Conservation (phyloP, 2,113 vertebrate species). For the Connochaetes taurinus region DNA sequence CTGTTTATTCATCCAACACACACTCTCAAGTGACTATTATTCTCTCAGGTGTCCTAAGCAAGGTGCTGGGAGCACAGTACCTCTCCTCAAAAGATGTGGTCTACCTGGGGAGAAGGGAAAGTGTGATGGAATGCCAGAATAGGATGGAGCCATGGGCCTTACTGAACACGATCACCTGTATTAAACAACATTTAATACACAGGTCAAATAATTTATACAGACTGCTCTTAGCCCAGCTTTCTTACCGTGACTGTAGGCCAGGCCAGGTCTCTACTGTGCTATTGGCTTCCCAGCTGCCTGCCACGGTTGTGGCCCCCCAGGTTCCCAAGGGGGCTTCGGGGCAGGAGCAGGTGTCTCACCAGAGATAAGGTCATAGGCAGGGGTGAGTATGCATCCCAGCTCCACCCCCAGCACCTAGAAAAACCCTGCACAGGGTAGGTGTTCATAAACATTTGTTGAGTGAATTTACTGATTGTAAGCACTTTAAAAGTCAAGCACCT, state of each 20-base stretch:
- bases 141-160: background rate
- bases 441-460: background rate
- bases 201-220: background rate
- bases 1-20: background rate
- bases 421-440: background rate
- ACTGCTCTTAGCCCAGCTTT: background rate
- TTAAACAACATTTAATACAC: background rate
- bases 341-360: background rate
- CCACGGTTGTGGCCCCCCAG: background rate
- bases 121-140: background rate
- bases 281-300: background rate
- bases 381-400: background rate
- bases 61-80: background rate
- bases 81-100: background rate
- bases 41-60: background rate
- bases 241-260: background rate
- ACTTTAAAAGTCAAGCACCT: background rate
- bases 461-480: background rate
- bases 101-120: background rate
- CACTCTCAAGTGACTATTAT: background rate
- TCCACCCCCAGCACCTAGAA: background rate
- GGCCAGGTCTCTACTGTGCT: background rate
- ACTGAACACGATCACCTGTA: background rate
- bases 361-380: background rate
- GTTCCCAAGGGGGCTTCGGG: accelerated